phyloP scores from a whole-genome alignment of 2,113 vertebrate species.

The Pitta sordida region DNA sequence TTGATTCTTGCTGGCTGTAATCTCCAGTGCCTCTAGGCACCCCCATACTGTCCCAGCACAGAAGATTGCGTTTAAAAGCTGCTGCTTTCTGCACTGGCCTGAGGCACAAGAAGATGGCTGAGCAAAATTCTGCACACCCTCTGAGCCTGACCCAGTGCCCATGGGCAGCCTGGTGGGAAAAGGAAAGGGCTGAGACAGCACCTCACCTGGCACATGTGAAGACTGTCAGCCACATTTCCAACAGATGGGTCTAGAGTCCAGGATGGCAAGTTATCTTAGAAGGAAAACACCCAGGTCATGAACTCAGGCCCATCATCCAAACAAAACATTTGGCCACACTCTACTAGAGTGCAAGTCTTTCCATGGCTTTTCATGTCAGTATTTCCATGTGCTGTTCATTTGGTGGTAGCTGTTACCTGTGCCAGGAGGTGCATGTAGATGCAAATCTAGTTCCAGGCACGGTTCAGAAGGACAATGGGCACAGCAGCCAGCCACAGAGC shows the following conservation, averaged over 20 bases:
- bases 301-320: background rate
- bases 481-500: background rate
- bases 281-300: background rate
- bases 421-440: accelerated
- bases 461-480: background rate
- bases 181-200: background rate
- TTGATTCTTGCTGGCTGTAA: background rate
- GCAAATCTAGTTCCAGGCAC: background rate
- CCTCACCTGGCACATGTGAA: accelerated
- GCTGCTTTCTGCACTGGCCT: background rate
- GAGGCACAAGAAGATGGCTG: background rate
- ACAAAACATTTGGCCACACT: background rate
- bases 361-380: background rate
- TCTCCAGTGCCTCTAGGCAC: background rate
- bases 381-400: background rate
- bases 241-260: background rate
- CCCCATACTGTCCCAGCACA: background rate
- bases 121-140: background rate
- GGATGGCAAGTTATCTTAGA: background rate
- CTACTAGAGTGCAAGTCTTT: too few species aligned
- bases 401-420: accelerated
- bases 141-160: background rate
- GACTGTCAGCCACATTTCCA: background rate
- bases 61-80: background rate
- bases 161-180: background rate